Conservation (phyloP, 1,140 invertebrate species). For the Zaprionus nigranus region DNA sequence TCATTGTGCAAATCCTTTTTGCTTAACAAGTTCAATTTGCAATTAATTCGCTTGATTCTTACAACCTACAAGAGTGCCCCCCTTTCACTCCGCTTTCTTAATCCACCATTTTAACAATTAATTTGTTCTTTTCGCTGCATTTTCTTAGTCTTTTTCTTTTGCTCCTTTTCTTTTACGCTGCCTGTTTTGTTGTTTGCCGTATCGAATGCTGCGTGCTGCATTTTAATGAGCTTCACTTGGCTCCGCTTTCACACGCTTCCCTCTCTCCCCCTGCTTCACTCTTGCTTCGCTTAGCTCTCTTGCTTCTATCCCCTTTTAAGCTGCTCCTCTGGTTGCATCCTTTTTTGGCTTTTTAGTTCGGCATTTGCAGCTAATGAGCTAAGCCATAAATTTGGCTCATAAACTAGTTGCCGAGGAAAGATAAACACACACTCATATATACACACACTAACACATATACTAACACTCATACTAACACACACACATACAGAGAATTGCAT, state of each 20-base stretch:
- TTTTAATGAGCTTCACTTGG: conserved; percentile 2
- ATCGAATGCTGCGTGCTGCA: not conserved
- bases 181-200: not conserved
- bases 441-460: conserved; percentile 11
- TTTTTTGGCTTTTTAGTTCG: conserved; percentile 36
- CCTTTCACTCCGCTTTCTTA: not conserved
- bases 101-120: not conserved
- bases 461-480: conserved; percentile 15
- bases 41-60: conserved; percentile 6
- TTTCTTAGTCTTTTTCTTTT: not conserved
- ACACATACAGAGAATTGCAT: conserved; percentile 14
- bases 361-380: conserved; percentile 73
- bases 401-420: conserved; percentile 62
- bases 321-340: conserved; percentile 5
- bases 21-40: not conserved
- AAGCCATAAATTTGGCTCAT: conserved; percentile 53
- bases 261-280: too few species aligned
- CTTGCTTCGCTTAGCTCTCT: not conserved
- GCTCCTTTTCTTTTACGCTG: not conserved
- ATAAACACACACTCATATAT: conserved; percentile 13
- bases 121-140: not conserved
- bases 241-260: not conserved
- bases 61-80: not conserved
- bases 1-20: not conserved
- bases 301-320: not conserved